phyloP scores from a whole-genome alignment of 2,888 invertebrate species.

The Cacoxenus indagator region DNA sequence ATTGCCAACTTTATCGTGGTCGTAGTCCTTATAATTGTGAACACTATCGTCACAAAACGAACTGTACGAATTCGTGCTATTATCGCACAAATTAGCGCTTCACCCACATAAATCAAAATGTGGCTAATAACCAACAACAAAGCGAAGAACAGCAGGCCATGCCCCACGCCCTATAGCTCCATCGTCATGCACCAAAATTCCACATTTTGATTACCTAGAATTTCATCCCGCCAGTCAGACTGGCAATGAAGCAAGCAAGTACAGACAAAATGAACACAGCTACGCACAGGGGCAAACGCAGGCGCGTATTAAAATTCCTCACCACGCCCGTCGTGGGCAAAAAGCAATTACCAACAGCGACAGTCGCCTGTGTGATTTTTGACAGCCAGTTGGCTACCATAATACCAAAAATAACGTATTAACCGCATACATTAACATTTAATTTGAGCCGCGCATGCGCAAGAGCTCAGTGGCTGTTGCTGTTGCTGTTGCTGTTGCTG shows the following conservation, averaged over 20 bases:
- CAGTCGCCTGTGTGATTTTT: slow-evolving; percentile 66
- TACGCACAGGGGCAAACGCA: background rate
- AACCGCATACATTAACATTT: slow-evolving; percentile 67
- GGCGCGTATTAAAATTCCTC: slow-evolving; percentile 64
- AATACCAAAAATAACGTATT: slow-evolving; percentile 64
- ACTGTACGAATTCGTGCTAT: slow-evolving; percentile 53
- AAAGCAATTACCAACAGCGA: slow-evolving; percentile 64
- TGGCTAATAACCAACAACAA: slow-evolving; percentile 42
- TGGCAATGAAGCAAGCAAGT: no score
- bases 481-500: background rate
- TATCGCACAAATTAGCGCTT: slow-evolving; percentile 57
- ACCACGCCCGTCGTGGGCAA: slow-evolving; percentile 57
- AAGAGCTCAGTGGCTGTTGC: slow-evolving; percentile 46
- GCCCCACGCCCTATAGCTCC: background rate
- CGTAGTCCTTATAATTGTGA: no score
- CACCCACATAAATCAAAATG: slow-evolving; percentile 48
- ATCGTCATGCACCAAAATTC: no score
- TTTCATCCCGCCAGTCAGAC: background rate
- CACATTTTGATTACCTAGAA: background rate
- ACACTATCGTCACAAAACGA: background rate
- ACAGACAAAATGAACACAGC: no score
- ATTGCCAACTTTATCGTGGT: background rate
- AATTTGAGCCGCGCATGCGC: slow-evolving; percentile 50
- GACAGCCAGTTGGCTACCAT: slow-evolving; percentile 67
- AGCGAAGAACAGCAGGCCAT: no score